A percentile compares a stretch with the other conserved stretches of the same genome.
phyloP scores from a whole-genome alignment of 1,140 invertebrate species.

The Drosophila quadrilineata region DNA sequence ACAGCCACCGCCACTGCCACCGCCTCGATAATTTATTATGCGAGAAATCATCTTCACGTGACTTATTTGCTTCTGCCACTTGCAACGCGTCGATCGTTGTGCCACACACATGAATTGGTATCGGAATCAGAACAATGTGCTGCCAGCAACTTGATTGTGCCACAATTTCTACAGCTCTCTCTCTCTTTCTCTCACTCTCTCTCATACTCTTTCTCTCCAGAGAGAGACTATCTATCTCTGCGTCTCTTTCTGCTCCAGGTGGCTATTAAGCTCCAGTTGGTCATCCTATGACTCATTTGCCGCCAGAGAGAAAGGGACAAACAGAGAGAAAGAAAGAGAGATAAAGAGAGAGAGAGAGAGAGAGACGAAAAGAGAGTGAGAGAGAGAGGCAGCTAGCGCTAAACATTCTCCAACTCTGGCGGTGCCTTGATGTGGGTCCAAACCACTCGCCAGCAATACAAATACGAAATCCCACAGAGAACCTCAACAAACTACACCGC shows the following conservation, averaged over 20 bases:
- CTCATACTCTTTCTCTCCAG: too few species aligned
- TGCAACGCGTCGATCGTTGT: too few species aligned
- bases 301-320: not conserved
- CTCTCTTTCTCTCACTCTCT: too few species aligned
- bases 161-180: too few species aligned
- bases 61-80: constrained; percentile 81
- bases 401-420: too few species aligned
- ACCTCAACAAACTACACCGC: constrained; percentile 16
- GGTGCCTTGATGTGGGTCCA: constrained; percentile 67
- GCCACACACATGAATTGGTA: constrained; percentile 55
- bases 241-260: too few species aligned
- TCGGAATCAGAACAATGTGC: constrained; percentile 33
- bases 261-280: too few species aligned
- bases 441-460: constrained; percentile 7
- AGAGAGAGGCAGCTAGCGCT: constrained; percentile 4
- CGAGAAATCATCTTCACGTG: constrained; percentile 81
- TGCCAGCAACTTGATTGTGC: too few species aligned
- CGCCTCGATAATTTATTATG: constrained; percentile 79
- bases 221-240: too few species aligned
- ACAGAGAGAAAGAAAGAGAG: not conserved
- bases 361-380: not conserved
- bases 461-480: constrained; percentile 23
- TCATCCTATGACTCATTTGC: too few species aligned
- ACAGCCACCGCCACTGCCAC: constrained; percentile 9
- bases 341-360: not conserved